These are phyloP conservation scores for Xenopus petersii DNA, from an alignment of 2,797 vertebrate genomes.

Conservation along the genomic window DNA sequence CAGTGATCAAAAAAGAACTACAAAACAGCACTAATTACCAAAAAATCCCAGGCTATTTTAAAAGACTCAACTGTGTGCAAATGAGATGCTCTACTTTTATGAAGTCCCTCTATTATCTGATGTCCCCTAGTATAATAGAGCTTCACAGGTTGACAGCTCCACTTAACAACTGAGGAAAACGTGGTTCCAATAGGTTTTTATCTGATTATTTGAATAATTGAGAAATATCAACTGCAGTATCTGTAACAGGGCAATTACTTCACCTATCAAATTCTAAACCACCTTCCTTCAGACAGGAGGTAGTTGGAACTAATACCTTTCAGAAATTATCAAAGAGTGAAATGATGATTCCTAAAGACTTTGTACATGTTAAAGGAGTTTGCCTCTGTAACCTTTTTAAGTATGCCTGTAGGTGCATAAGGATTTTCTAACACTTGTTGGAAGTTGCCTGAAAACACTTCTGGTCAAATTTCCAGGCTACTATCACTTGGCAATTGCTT, in stretches of 20 bases:
- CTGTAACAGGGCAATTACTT: background rate
- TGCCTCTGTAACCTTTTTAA: too few species aligned
- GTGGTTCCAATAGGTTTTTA: constrained; percentile 35
- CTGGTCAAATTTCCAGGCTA: too few species aligned
- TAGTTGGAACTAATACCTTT: too few species aligned
- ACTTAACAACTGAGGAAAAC: constrained; percentile 48
- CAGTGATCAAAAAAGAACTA: constrained; percentile 51
- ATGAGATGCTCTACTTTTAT: constrained; percentile 39
- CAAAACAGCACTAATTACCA: constrained; percentile 52
- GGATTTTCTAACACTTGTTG: too few species aligned
- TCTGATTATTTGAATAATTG: constrained; percentile 44
- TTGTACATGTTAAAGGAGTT: too few species aligned
- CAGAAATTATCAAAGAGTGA: too few species aligned
- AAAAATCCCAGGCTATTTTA: constrained; percentile 47
- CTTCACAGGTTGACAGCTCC: constrained; percentile 56
- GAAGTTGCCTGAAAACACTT: too few species aligned
- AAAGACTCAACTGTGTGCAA: constrained; percentile 44
- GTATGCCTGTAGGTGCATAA: too few species aligned
- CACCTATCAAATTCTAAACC: too few species aligned
- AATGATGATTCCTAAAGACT: too few species aligned
- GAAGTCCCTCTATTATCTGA: constrained; percentile 14
- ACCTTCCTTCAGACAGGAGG: too few species aligned
- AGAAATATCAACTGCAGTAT: constrained; percentile 19
- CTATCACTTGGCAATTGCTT: too few species aligned
- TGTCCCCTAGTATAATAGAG: constrained; percentile 53